phyloP scores from a whole-genome alignment of 1,140 invertebrate species.

The Tachypleus tridentatus region DNA sequence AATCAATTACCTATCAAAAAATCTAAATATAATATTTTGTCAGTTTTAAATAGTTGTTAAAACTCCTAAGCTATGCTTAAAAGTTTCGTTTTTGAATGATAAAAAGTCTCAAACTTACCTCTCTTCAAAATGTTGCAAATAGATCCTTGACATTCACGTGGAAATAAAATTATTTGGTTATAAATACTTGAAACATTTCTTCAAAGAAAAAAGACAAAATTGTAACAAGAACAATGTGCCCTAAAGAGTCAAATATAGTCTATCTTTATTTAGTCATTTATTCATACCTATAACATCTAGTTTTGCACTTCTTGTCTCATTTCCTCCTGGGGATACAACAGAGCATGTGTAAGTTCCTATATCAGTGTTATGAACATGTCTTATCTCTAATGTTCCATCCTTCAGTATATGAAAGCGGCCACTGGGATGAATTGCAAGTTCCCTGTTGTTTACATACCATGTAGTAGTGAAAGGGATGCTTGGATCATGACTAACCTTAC shows the following conservation, averaged over 20 bases:
- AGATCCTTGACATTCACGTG: no score
- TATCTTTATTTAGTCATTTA: neutral
- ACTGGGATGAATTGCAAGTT: conserved; percentile 12
- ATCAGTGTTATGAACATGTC: conserved; percentile 37
- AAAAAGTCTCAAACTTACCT: no score
- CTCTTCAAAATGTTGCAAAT: no score
- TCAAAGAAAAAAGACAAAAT: conserved; percentile 1
- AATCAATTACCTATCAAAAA: no score
- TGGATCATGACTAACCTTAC: conserved; percentile 84
- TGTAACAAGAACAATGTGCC: neutral
- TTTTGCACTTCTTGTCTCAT: conserved; percentile 71
- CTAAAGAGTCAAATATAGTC: neutral
- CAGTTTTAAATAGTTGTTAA: no score
- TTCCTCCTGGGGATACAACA: conserved; percentile 74
- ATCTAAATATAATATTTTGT: no score
- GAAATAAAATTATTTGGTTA: no score
- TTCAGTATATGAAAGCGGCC: conserved; percentile 28
- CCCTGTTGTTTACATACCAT: conserved; percentile 76
- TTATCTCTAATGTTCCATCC: conserved; percentile 39
- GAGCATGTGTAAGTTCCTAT: conserved; percentile 43
- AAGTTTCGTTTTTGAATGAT: no score
- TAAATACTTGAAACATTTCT: neutral
- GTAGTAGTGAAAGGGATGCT: conserved; percentile 70
- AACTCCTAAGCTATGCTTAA: no score
- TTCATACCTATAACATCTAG: conserved; percentile 57